Evolutionary conservation across 2,113 vertebrate genomes (phyloP).

Genomic region (Xyliphius kryptos): DNA sequence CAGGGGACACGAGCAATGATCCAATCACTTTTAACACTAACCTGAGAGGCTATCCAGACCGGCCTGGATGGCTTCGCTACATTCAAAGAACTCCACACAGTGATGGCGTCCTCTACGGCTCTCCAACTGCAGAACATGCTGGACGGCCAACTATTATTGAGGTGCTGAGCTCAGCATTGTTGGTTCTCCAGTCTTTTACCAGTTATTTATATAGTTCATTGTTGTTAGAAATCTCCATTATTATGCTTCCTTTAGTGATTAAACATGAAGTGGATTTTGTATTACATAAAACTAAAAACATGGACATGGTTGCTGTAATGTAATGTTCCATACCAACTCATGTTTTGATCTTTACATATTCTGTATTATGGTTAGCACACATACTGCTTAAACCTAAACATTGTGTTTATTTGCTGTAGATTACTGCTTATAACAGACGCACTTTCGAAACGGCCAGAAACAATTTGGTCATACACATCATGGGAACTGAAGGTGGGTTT

Average conservation of each 20-base stretch:
- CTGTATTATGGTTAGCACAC: conserved; percentile 27
- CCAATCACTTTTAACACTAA: conserved; percentile 98
- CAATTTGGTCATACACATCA: conserved; percentile 95
- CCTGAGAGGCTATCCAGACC: conserved; percentile 90
- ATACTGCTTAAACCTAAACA: conserved; percentile 57
- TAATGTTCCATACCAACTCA: too few relatives aligned
- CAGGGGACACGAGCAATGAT: conserved; percentile 89
- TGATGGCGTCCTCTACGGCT: conserved; percentile 92
- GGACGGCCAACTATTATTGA: conserved; percentile 89
- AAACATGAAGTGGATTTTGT: too few relatives aligned
- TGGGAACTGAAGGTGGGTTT: conserved; percentile 87
- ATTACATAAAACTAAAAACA: too few relatives aligned
- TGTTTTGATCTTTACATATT: conserved; percentile 21
- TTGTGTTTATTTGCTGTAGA: conserved; percentile 67
- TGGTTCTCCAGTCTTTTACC: too few relatives aligned
- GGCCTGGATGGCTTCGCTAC: conserved; percentile 94
- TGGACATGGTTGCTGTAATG: too few relatives aligned
- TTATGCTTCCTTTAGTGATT: too few relatives aligned
- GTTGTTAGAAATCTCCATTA: too few relatives aligned
- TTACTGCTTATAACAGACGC: conserved; percentile 94
- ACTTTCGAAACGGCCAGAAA: conserved; percentile 96
- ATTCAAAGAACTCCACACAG: conserved; percentile 90
- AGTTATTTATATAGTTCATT: too few relatives aligned
- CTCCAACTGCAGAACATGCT: conserved; percentile 80
- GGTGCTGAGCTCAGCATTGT: too few relatives aligned